phyloP scores from a whole-genome alignment of 2,888 invertebrate genomes.

The Yponomeuta cagnagella region DNA sequence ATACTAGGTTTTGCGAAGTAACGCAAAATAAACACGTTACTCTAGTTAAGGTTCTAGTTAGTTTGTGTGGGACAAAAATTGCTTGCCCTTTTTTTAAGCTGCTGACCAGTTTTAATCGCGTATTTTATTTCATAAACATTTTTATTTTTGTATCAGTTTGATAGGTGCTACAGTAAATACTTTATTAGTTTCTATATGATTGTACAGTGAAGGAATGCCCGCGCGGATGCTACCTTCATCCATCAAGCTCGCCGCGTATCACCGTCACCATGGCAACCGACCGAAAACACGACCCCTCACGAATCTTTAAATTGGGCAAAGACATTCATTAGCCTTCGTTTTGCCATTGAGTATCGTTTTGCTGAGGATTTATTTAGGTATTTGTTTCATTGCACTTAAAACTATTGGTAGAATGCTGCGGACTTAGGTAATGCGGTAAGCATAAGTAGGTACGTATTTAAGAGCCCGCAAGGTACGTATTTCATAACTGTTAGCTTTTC shows the following conservation, averaged over 20 bases:
- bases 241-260: constrained; percentile 70
- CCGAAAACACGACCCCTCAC: constrained; percentile 53
- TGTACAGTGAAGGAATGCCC: constrained; percentile 31
- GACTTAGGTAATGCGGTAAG: too few relatives aligned
- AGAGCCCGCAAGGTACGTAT: too few relatives aligned
- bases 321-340: constrained; percentile 26
- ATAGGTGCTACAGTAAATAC: neutral
- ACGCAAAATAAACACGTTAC: too few relatives aligned
- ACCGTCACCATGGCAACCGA: constrained; percentile 64
- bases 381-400: neutral
- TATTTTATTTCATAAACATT: too few relatives aligned
- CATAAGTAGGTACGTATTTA: too few relatives aligned
- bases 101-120: too few relatives aligned
- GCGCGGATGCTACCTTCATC: constrained; percentile 64
- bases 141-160: constrained; percentile 14
- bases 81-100: too few relatives aligned
- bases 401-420: neutral
- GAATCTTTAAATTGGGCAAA: constrained; percentile 46
- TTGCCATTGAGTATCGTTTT: neutral
- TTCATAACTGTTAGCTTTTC: too few relatives aligned
- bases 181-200: neutral
- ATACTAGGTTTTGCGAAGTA: too few relatives aligned
- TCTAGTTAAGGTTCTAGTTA: too few relatives aligned
- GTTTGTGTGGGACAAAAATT: too few relatives aligned
- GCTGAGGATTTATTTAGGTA: neutral